These are phyloP conservation scores for Gorsachius magnificus DNA, from an alignment of 2,797 vertebrate species.

Conservation along the genomic window DNA sequence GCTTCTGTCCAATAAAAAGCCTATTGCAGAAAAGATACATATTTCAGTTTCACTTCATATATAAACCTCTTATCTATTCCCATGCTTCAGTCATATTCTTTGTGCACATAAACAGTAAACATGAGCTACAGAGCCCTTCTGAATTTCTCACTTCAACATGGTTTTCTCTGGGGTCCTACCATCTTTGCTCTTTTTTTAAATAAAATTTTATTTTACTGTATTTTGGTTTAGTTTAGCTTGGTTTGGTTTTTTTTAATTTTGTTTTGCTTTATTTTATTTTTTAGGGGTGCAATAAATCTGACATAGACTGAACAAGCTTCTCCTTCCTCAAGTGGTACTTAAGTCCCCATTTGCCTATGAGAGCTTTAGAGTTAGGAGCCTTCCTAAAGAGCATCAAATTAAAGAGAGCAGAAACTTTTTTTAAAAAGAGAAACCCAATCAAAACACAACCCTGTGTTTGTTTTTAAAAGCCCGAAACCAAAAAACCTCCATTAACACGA, in stretches of 20 bases:
- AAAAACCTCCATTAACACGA: neutral
- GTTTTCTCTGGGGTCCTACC: neutral
- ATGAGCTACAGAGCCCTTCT: neutral
- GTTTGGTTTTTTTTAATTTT: no score
- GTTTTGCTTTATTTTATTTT: neutral
- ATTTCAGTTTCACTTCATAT: neutral
- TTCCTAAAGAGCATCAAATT: neutral
- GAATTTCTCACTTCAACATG: neutral
- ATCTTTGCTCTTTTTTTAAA: neutral
- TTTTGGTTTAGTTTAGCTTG: neutral
- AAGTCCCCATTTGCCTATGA: neutral
- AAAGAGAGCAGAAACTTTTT: neutral
- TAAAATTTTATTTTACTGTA: neutral
- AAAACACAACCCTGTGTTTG: fast-evolving
- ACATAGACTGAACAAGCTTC: neutral
- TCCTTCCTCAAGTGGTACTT: neutral
- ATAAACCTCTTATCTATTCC: neutral
- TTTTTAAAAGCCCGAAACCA: neutral
- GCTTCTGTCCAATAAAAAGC: neutral
- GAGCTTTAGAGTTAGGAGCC: neutral
- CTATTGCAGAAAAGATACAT: neutral
- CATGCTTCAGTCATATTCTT: neutral
- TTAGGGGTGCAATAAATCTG: neutral
- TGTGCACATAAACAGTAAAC: neutral
- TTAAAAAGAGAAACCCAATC: neutral